Conservation (phyloP, 1,140 invertebrate genomes). For the Cecropterus lyciades region DNA sequence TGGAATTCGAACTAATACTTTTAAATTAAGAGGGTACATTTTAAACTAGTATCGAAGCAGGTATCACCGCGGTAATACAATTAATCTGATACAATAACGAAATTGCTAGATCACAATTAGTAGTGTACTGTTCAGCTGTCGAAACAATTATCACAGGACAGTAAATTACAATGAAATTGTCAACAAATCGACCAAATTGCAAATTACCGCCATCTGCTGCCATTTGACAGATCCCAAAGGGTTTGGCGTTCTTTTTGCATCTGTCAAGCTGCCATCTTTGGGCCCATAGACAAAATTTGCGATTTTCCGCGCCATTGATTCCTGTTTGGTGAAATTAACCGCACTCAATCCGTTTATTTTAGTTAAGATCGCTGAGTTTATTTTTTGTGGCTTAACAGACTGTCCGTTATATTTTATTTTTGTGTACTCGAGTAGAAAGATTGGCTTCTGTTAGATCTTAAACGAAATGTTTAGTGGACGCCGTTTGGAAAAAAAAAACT, state of each 20-base stretch:
- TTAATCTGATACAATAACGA: too few relatives aligned
- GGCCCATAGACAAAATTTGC: constrained; percentile 69
- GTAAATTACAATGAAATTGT: constrained; percentile 70
- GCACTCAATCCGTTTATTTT: constrained; percentile 62
- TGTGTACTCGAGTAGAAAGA: constrained; percentile 23
- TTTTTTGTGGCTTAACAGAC: constrained; percentile 13
- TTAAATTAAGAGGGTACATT: too few relatives aligned
- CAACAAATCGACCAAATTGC: constrained; percentile 64
- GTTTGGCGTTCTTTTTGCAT: constrained; percentile 69
- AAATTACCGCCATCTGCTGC: constrained; percentile 72
- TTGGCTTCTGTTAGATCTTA: constrained; percentile 28
- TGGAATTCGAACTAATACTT: too few relatives aligned
- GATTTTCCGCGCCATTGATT: constrained; percentile 76
- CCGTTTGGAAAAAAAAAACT: constrained; percentile 19
- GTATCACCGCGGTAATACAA: too few relatives aligned
- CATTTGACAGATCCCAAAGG: constrained; percentile 72
- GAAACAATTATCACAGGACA: constrained; percentile 70
- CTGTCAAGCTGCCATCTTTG: constrained; percentile 70
- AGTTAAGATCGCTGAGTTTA: constrained; percentile 32
- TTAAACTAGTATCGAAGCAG: too few relatives aligned
- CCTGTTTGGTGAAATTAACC: constrained; percentile 71
- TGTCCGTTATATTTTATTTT: constrained; percentile 34
- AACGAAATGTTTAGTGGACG: constrained; percentile 11
- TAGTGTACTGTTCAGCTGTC: constrained; percentile 43
- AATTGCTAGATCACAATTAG: not conserved